Evolutionary conservation across 2,888 invertebrate species (phyloP).

Genomic region (Pogonocherus hispidulus): DNA sequence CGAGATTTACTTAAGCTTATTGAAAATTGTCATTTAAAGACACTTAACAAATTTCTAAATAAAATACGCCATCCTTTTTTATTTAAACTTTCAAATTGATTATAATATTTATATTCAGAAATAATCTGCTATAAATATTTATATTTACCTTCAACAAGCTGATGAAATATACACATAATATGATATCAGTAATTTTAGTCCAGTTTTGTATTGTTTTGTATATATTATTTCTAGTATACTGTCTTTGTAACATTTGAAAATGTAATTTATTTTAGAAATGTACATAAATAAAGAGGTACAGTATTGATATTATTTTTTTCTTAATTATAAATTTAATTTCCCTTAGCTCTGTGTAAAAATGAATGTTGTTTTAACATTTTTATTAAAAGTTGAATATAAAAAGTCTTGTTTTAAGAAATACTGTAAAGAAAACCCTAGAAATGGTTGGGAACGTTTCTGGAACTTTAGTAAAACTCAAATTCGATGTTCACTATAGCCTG

Average conservation of each 20-base stretch:
- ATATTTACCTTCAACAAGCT: constrained; percentile 22
- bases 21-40: constrained; percentile 13
- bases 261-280: constrained; percentile 1
- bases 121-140: constrained; percentile 23
- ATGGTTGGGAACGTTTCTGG: no score
- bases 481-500: no score
- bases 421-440: no score
- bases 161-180: constrained; percentile 16
- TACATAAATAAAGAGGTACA: neutral
- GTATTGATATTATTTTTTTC: no score
- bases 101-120: constrained; percentile 12
- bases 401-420: no score
- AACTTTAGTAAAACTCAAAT: no score
- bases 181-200: constrained; percentile 21
- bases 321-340: no score
- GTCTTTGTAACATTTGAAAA: constrained; percentile 12
- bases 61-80: constrained; percentile 14
- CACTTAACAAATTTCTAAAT: constrained; percentile 2
- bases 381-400: no score
- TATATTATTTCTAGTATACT: constrained; percentile 11
- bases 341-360: no score
- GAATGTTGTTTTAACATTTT: no score
- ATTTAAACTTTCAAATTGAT: constrained; percentile 6
- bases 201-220: constrained; percentile 11
- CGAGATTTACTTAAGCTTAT: constrained; percentile 32